phyloP scores from a whole-genome alignment of 1,140 invertebrate species.

The Samia ricini region DNA sequence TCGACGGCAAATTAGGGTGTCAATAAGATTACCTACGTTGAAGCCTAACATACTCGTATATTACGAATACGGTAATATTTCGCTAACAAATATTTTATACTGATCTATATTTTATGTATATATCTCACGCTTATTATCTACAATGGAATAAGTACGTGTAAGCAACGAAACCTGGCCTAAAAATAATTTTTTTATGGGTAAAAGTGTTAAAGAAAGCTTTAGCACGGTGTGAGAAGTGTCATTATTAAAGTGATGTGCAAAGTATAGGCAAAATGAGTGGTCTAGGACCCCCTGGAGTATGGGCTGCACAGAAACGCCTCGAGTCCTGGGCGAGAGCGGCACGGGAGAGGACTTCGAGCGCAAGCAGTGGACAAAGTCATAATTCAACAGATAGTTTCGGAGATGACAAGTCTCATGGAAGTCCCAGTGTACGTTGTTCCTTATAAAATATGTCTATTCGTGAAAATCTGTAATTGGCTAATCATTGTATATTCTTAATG shows the following conservation, averaged over 20 bases:
- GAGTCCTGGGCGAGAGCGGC: slow-evolving; percentile 85
- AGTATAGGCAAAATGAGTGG: slow-evolving; percentile 77
- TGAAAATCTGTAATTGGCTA: too few relatives aligned
- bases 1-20: too few relatives aligned
- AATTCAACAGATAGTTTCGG: slow-evolving; percentile 78
- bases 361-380: slow-evolving; percentile 78
- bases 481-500: too few relatives aligned
- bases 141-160: not conserved
- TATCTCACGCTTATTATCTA: not conserved
- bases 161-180: not conserved
- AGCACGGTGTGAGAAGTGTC: not conserved
- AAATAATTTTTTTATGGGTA: not conserved
- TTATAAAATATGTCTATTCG: not conserved
- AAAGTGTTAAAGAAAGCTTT: not conserved
- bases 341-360: slow-evolving; percentile 81
- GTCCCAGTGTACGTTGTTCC: slow-evolving; percentile 58
- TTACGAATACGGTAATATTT: too few relatives aligned
- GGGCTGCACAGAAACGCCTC: slow-evolving; percentile 83
- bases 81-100: too few relatives aligned
- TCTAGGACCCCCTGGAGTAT: slow-evolving; percentile 82
- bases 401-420: slow-evolving; percentile 73
- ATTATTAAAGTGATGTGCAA: not conserved
- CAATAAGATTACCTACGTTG: too few relatives aligned
- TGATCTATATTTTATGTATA: not conserved
- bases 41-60: too few relatives aligned